phyloP scores from a whole-genome alignment of 2,113 vertebrate genomes.

The Bubalus kerabau region DNA sequence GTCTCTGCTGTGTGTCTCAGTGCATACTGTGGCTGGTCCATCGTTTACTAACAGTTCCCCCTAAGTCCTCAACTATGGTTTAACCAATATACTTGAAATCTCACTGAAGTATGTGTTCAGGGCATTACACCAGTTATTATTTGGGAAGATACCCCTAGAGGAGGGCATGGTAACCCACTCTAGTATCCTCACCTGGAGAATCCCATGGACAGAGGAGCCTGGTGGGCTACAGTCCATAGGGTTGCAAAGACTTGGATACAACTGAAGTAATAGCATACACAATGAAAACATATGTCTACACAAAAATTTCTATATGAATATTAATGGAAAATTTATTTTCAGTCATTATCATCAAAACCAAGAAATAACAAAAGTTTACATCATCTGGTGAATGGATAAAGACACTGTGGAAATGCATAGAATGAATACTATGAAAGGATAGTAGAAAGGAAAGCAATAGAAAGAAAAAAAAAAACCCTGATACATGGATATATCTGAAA shows the following conservation, averaged over 20 bases:
- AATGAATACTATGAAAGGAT: background rate
- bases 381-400: background rate
- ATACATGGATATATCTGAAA: background rate
- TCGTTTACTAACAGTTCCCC: constrained; percentile 65
- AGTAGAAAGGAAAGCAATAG: background rate
- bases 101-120: background rate
- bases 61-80: constrained; percentile 36
- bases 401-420: background rate
- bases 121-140: background rate
- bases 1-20: constrained; percentile 50
- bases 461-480: background rate
- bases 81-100: background rate
- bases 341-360: background rate
- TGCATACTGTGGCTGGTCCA: constrained; percentile 43
- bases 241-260: background rate
- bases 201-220: background rate
- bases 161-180: background rate
- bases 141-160: background rate
- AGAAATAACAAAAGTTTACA: background rate
- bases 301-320: background rate
- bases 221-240: background rate
- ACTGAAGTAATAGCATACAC: background rate
- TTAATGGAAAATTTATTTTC: background rate
- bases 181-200: background rate
- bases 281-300: background rate